Evolutionary conservation across 2,797 vertebrate genomes (phyloP), one percentile per base, ranked within the genome.

Genomic region (Xenentodon cancila): DNA sequence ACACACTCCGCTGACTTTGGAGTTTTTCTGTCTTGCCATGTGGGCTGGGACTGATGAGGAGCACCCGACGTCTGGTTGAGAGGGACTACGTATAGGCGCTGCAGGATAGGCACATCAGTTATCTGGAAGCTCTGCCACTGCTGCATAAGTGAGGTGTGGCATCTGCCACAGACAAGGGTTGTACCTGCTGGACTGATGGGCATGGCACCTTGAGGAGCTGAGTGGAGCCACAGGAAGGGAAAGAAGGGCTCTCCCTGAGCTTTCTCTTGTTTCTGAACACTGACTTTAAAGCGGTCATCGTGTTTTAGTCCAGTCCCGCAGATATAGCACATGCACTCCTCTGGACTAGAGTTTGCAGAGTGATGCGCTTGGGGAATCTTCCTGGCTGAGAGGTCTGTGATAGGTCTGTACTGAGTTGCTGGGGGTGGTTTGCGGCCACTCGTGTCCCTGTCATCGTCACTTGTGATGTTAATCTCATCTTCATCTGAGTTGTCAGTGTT

Each of bases 41-140:
- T 17, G 15, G 49, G 57, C 46, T 54, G 66, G 11, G 84, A 59
- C 11, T 82, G 58, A 84, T 64, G 79, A 75, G 57, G 43, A 76
- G 67, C 46, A 52, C 74, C 64, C 1, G 80, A 64, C 34, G 88
- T 75, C 32, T 91, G 84, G 56, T 91, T 91, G 17, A 98, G 91
- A 44, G 97, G 97, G 59, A 98, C 96, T 30, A 98, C 94, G 19
- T 99, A 99, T n/a, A 98, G 94, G 6, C 97, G 91, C 90, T 97
- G 97, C 68, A 98, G 93, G 59, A 98, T 94, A 0, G 97, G 97
- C 72, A 99, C 96, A 1, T 90, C 91, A 11, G 97, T 96, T 84
- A 95, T 59, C 90, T 98, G 95, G 45, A 99, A 99, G 88, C 96
- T 95, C 37, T 95, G 95, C 97, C 97, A 99, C 93, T 99, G 97